phyloP scores from a whole-genome alignment of 1,140 invertebrate genomes.

The Dendrolimus punctatus region DNA sequence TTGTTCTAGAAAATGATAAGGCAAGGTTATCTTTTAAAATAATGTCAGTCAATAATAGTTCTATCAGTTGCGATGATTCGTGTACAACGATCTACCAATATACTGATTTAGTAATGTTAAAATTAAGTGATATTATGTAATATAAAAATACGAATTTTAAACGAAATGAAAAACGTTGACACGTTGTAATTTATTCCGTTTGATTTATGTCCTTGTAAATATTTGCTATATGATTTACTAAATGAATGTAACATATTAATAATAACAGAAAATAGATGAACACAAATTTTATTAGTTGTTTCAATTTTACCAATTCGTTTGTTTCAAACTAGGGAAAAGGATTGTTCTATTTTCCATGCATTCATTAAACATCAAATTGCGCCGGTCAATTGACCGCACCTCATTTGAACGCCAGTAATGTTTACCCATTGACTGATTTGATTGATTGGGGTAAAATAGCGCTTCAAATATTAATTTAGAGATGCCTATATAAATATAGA shows the following conservation, averaged over 20 bases:
- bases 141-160: conserved; percentile 69
- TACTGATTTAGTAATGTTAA: conserved; percentile 54
- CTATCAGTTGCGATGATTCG: conserved; percentile 36
- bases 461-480: too few relatives aligned
- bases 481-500: too few relatives aligned
- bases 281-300: conserved; percentile 62
- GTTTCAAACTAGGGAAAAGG: neutral
- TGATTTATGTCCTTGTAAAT: conserved; percentile 70
- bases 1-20: too few relatives aligned
- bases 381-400: too few relatives aligned
- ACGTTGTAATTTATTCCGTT: conserved; percentile 54
- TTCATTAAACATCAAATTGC: too few relatives aligned
- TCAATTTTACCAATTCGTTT: conserved; percentile 30
- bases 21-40: too few relatives aligned
- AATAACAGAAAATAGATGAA: conserved; percentile 72
- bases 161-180: conserved; percentile 54
- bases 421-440: too few relatives aligned
- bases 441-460: too few relatives aligned
- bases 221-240: conserved; percentile 72
- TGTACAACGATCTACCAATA: conserved; percentile 35
- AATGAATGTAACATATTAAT: conserved; percentile 74
- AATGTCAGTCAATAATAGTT: neutral
- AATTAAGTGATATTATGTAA: conserved; percentile 66
- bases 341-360: too few relatives aligned
- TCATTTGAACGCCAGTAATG: too few relatives aligned